Percentiles rank a stretch among this genome's conserved stretches.
Evolutionary conservation across 2,797 vertebrate genomes (phyloP).

Genomic region (Rallus crepitans): DNA sequence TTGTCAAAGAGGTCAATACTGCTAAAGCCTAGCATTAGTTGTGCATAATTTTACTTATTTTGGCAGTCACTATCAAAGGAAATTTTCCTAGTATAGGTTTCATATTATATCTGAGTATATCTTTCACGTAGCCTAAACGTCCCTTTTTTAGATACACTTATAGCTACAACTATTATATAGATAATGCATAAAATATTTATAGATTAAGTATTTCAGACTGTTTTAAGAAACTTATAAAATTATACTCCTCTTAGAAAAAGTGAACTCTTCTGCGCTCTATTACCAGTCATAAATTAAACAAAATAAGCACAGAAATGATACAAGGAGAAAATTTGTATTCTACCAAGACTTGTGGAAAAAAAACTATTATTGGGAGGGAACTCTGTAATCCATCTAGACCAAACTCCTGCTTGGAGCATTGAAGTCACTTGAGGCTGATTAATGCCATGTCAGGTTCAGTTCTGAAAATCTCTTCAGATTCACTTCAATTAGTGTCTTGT

Average conservation of each 20-base stretch:
- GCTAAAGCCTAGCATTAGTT: not conserved
- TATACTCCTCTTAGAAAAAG: not conserved
- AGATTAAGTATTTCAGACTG: not conserved
- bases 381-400: not conserved
- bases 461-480: not conserved
- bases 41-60: not conserved
- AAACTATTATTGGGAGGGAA: not conserved
- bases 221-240: not conserved
- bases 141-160: not conserved
- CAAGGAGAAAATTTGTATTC: not conserved
- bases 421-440: not conserved
- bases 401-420: not conserved
- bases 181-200: not conserved
- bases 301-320: not conserved
- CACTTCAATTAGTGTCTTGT: fast-evolving
- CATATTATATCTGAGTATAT: not conserved
- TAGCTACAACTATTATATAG: not conserved
- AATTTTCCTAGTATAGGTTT: not conserved
- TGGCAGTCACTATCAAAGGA: not conserved
- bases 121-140: not conserved
- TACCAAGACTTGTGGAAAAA: not conserved
- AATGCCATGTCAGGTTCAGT: not conserved
- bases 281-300: not conserved
- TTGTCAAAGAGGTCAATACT: not conserved
- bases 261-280: not conserved